Base-by-base conservation (phyloP, 92 coral and sea anemone species). In the Palythoa caribaeorum region DNA sequence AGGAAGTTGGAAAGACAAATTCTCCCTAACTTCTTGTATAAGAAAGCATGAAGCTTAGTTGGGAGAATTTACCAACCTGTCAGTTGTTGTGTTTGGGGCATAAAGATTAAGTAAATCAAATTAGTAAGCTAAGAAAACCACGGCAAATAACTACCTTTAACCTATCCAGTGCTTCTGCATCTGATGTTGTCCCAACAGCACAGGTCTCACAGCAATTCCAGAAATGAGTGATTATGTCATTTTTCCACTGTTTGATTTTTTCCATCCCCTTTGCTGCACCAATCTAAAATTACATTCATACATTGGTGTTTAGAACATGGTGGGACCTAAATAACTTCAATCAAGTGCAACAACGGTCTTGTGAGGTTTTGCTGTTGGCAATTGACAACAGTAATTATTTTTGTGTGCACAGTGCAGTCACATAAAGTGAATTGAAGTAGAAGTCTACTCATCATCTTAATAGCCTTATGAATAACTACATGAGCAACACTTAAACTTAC, bases 221-320 rank as follows among this genome's bases (percentile, higher is more conserved):
- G 36, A 76, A 76, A 19, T 76, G 80, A 6, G 19, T 76, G 38
- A 76, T 37, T 19, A 76, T 76, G 6, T 76, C 38, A 9, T 8
- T 6, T 57, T 48, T 76, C 80, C 80, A 76, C 62, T n/a, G 36
- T 38, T 76, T 76, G 6, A 76, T 76, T 62, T 76, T 76, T 13
- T 76, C 80, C 80, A 76, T 76, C 10, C 80, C 80, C 55, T 76
- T 76, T 13, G 55, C 39, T n/a, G 38, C 62, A 76, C 80, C 55
- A 48, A 76, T 76, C 80, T 76, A 28, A 28, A 28, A 28, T 16
- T 28, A 28, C 28, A 28, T 28, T 28, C 28, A 28, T 28, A 28
- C 65, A 57, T 57, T 57, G 65, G 65, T 57, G 65, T 57, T 57
- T 57, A 57, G 65, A 57, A 57, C 65, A 57, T 57, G 65, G 65